phyloP scores from a whole-genome alignment of 2,113 vertebrate genomes.

The Poeciliopsis occidentalis region DNA sequence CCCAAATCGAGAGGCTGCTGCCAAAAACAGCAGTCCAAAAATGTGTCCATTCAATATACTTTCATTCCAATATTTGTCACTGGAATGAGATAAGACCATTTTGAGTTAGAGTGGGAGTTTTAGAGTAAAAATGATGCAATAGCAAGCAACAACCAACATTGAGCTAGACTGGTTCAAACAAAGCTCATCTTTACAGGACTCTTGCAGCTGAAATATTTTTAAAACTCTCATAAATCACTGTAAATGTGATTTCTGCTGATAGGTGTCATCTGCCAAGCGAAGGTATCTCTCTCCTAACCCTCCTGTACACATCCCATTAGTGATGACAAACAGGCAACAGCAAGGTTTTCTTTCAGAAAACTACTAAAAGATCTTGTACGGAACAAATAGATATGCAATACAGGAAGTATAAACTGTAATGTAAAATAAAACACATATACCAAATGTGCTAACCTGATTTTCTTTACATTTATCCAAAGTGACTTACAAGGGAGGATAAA shows the following conservation, averaged over 20 bases:
- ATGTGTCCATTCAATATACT: slow-evolving; percentile 31
- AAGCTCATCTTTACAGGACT: not conserved
- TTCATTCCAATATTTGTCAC: slow-evolving; percentile 32
- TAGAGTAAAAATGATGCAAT: slow-evolving; percentile 26
- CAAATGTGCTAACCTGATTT: not conserved
- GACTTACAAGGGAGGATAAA: not conserved
- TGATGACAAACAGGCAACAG: not conserved
- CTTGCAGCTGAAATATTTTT: not conserved
- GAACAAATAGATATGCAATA: not conserved
- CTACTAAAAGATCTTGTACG: too few relatives aligned
- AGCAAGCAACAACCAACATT: not conserved
- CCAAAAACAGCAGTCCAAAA: slow-evolving; percentile 28
- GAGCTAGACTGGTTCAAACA: not conserved
- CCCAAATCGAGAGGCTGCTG: slow-evolving; percentile 36
- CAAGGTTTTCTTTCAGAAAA: too few relatives aligned
- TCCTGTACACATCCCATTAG: not conserved
- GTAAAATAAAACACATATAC: not conserved
- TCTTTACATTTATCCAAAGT: not conserved
- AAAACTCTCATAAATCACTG: not conserved
- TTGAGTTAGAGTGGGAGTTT: slow-evolving; percentile 17
- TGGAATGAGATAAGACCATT: slow-evolving; percentile 11
- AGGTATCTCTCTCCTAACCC: not conserved
- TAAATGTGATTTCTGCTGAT: not conserved
- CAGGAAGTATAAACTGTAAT: not conserved
- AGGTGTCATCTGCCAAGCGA: not conserved